Evolutionary conservation across 1,140 invertebrate species (phyloP).

Genomic region (Laodelphax striatellus): DNA sequence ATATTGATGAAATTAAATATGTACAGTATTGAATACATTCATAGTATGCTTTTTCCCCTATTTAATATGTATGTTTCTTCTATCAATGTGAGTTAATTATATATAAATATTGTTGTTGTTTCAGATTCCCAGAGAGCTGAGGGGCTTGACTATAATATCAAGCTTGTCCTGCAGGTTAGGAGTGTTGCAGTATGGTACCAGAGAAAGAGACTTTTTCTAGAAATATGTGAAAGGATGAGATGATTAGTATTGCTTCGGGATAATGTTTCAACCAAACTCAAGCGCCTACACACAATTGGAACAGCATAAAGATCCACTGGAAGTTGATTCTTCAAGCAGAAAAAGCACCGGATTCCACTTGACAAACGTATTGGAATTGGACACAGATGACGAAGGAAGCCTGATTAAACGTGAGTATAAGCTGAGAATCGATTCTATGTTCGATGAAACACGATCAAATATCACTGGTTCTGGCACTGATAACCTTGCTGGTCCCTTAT

Average conservation of each 20-base stretch:
- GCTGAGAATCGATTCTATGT: conserved; percentile 71
- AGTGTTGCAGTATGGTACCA: too few species aligned
- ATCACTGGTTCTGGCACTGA: neutral
- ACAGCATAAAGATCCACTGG: neutral
- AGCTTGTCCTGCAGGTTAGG: too few species aligned
- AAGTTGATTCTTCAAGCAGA: neutral
- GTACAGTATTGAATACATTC: too few species aligned
- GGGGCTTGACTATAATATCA: too few species aligned
- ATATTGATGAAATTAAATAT: too few species aligned
- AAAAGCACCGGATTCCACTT: neutral
- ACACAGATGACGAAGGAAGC: neutral
- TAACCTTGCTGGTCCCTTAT: neutral
- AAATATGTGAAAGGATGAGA: too few species aligned
- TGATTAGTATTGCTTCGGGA: neutral
- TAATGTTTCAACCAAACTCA: neutral
- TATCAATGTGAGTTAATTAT: too few species aligned
- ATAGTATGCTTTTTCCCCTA: too few species aligned
- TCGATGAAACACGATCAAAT: conserved; percentile 47
- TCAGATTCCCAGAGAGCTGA: too few species aligned
- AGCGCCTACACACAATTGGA: neutral
- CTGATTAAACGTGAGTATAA: conserved; percentile 38
- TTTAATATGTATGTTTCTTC: too few species aligned
- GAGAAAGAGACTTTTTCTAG: too few species aligned
- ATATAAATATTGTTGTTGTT: too few species aligned
- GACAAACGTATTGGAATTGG: neutral